Conservation (phyloP, 2,113 vertebrate genomes). For the Pomatostomus ruficeps region DNA sequence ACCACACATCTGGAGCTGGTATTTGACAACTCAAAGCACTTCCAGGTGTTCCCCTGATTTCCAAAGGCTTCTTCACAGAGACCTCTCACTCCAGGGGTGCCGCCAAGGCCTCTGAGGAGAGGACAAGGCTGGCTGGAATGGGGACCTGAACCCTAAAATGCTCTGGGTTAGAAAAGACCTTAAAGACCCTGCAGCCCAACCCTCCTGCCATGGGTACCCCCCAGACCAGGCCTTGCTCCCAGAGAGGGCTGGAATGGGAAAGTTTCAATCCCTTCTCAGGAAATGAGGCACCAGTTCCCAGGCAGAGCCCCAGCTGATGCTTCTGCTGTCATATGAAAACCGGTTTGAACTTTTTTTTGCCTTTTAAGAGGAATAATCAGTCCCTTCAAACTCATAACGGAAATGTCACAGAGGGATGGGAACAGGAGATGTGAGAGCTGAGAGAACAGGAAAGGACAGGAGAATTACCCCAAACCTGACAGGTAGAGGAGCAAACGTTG, state of each 20-base stretch:
- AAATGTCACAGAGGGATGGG: not conserved
- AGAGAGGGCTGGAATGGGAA: not conserved
- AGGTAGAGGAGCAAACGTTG: not conserved
- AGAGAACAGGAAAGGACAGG: not conserved
- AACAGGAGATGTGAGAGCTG: not conserved
- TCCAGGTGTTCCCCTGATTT: not conserved
- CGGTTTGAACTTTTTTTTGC: not conserved
- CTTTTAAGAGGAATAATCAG: not conserved
- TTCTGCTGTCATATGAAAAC: not conserved
- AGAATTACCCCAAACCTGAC: not conserved
- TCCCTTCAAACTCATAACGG: not conserved
- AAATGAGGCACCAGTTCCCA: not conserved
- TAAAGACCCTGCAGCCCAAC: not conserved
- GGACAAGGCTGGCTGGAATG: not conserved
- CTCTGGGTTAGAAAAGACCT: not conserved
- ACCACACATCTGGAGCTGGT: rapidly evolving
- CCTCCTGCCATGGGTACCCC: not conserved
- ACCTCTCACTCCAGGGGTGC: rapidly evolving
- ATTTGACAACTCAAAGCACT: not conserved
- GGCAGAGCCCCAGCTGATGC: not conserved
- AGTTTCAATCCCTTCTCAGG: not conserved
- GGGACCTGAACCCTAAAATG: not conserved
- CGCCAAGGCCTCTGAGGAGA: not conserved
- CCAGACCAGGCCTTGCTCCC: not conserved
- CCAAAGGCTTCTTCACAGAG: not conserved